Evolutionary conservation across 2,888 invertebrate genomes (phyloP), one percentile per base, ranked within the genome.

Genomic region (Bombylius major): DNA sequence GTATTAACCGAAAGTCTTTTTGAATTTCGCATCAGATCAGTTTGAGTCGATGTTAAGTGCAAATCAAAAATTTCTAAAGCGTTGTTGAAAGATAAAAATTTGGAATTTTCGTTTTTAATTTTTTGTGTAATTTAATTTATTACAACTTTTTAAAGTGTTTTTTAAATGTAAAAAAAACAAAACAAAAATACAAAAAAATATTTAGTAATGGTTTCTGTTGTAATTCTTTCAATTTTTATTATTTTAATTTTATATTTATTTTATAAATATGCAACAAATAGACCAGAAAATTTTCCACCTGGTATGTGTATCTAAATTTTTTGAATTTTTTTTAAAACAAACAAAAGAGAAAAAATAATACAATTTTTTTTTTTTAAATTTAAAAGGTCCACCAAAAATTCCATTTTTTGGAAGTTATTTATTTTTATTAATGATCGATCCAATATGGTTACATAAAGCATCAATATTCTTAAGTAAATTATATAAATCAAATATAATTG

Each of bases 341-440:
- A 36, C 5, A 36, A 36, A 36, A 36, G 7, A 34, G 5, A 7
- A 7, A 8, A 36, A 36, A 36, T 5, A 36, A 36, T 7, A 5
- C 34, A 36, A 44, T 1, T 11, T 44, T 12, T 46, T 50, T 46
- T 47, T 36, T 56, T 45, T 11, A 56, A 45, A 45, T 56, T 51
- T 62, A 62, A 13, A 67, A 84, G 84, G 83, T 47, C 81, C 83
- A 4, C 80, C 81, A 1, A 77, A 78, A 32, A 67, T 84, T 47
- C 84, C 84, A 1, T 52, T 83, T 23, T 81, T 80, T 63, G 83
- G 84, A 4, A 79, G 79, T 36, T 84, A 82, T 60, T 78, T 80
- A 70, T 75, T 80, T 47, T 65, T 84, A 47, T 66, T 82, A 46
- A 67, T 79, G 55, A 70, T 78, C 44, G 73, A 79, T 60, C 77